These are phyloP conservation scores for Pogonocichla stellata DNA, from an alignment of 2,113 vertebrate species.

Conservation along the genomic window DNA sequence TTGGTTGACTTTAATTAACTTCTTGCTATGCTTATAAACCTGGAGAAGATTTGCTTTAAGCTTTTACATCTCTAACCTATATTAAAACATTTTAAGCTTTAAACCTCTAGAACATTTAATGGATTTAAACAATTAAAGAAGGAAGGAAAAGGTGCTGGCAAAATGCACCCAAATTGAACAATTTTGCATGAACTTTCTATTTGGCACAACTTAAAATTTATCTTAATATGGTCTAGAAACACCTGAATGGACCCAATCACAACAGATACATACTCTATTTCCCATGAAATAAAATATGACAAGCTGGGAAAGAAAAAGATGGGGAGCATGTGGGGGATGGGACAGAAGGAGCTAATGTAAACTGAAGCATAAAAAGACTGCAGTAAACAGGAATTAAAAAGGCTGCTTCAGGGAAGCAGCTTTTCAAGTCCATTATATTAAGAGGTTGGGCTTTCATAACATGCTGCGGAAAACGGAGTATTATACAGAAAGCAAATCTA, in stretches of 20 bases:
- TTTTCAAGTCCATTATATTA: neutral
- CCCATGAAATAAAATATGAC: neutral
- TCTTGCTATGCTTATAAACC: constrained; percentile 16
- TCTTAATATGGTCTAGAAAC: neutral
- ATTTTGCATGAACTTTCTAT: neutral
- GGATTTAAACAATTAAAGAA: constrained; percentile 32
- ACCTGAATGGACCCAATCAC: neutral
- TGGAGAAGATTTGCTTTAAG: constrained; percentile 64
- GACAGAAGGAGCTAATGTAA: neutral
- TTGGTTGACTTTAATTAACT: constrained; percentile 57
- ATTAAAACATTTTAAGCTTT: constrained; percentile 56
- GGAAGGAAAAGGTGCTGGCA: neutral
- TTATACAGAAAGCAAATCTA: neutral
- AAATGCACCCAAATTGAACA: neutral
- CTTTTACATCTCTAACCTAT: constrained; percentile 9
- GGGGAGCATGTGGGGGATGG: neutral
- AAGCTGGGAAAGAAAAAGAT: neutral
- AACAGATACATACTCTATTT: neutral
- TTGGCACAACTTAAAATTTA: neutral
- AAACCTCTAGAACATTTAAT: constrained; percentile 28
- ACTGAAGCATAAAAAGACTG: neutral
- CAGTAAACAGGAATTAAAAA: neutral
- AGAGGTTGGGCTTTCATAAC: neutral
- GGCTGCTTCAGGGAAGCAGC: neutral
- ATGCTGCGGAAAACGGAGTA: accelerated